Percentiles rank a stretch among this genome's conserved stretches.
These are phyloP conservation scores for Perdita meconis DNA, from an alignment of 2,888 invertebrate species.

Conservation along the genomic window DNA sequence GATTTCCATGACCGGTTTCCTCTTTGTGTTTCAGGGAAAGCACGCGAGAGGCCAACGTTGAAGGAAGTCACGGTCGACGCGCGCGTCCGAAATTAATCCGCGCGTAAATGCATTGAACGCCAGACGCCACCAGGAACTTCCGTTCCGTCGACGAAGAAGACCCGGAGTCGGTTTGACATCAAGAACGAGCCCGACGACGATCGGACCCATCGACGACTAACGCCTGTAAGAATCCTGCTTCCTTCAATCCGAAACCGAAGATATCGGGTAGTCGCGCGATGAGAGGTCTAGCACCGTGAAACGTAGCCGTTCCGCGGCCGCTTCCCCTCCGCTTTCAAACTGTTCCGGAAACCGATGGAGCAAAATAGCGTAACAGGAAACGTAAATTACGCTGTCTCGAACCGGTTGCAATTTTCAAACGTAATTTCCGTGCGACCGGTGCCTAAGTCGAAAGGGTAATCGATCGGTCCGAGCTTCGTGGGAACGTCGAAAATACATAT, in stretches of 20 bases:
- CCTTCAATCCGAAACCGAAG: neutral
- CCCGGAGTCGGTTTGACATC: constrained; percentile 47
- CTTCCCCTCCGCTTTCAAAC: neutral
- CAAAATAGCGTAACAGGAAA: constrained; percentile 39
- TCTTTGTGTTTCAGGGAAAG: constrained; percentile 56
- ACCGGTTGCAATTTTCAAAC: constrained; percentile 32
- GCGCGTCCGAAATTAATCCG: constrained; percentile 19
- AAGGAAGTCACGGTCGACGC: constrained; percentile 11
- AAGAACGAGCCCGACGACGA: constrained; percentile 47
- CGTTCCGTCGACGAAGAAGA: constrained; percentile 18
- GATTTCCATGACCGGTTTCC: constrained; percentile 1
- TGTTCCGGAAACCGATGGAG: constrained; percentile 25
- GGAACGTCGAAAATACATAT: constrained; percentile 27
- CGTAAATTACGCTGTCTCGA: constrained; percentile 30
- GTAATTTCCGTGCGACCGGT: constrained; percentile 21
- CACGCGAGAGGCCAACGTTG: constrained; percentile 11
- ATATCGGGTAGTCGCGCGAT: neutral
- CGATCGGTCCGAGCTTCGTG: constrained; percentile 37
- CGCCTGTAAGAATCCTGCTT: constrained; percentile 39
- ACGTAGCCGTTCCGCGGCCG: neutral
- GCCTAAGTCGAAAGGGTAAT: constrained; percentile 25
- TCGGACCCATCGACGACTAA: constrained; percentile 30
- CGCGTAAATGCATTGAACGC: constrained; percentile 40
- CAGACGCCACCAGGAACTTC: constrained; percentile 7
- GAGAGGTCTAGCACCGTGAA: constrained; percentile 6